Base-by-base conservation (phyloP, 2,113 vertebrate genomes). In the Seriola rivoliana region DNA sequence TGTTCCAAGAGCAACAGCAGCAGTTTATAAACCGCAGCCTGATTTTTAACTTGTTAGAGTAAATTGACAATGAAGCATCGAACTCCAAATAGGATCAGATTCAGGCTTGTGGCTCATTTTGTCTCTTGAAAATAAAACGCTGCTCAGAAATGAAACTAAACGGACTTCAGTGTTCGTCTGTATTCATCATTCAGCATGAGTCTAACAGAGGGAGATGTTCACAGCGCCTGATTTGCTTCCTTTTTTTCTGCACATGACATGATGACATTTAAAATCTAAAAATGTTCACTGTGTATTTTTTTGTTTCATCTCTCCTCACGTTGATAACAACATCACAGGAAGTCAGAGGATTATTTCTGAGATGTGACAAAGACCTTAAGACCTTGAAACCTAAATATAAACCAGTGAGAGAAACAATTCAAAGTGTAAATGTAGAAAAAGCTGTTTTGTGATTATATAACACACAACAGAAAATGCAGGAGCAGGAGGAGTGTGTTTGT, bases 21-120 rank as follows among this genome's bases (percentile, higher is more conserved):
- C n/a, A 46, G 62, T 63, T 34, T n/a, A 55, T 69, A 21, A 67
- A 23, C 67, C 16, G 17, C 67, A 19, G 32, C 23, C 23, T 67
- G 52, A 44, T 25, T 71, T 29, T 50, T 10, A 44, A 34, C 54
- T 46, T 32, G 38, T 70, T 29, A 64, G 34, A 52, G 42, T 19
- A 34, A 69, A 73, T 34, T 69, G 58, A 80, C 54, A 67, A 25
- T 46, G 34, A 75, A 80, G 55, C 29, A 71, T 71, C 19, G 75
- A 66, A 67, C 60, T 40, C 7, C 40, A 77, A 52, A 69, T 25
- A 55, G 11, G 38, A 74, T 81, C 14, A 7, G 5, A 54, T 44
- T 71, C 17, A 8, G 5, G 25, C 60, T n/a, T 42, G 54, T 14
- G 71, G 59, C 54, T 81, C 36, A 48, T 34, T 71, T 60, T 54